Percentiles rank a stretch among this genome's conserved stretches.
phyloP scores from a whole-genome alignment of 2,888 invertebrate genomes.

The Dendrolimus houi region DNA sequence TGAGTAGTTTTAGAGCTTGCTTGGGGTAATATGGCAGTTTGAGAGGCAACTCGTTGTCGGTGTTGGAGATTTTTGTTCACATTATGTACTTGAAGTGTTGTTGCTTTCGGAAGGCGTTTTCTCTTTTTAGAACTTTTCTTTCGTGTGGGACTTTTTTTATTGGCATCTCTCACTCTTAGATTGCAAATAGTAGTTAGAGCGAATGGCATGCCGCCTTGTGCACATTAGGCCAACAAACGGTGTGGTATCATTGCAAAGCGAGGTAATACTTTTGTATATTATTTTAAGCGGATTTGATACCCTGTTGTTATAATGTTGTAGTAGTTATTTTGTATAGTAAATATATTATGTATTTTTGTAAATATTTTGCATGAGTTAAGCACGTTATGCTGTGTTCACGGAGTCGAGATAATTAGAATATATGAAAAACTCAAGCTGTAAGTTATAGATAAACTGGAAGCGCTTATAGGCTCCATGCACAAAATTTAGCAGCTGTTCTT shows the following conservation, averaged over 20 bases:
- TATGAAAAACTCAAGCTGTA: too few relatives aligned
- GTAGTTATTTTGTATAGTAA: too few relatives aligned
- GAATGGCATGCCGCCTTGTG: not conserved
- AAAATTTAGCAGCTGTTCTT: too few relatives aligned
- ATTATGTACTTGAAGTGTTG: not conserved
- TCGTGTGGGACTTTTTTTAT: not conserved
- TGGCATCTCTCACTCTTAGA: not conserved
- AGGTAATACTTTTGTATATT: not conserved
- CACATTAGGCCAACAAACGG: not conserved
- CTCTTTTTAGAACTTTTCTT: not conserved
- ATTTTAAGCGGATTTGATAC: too few relatives aligned
- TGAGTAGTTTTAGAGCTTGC: slow-evolving; percentile 60
- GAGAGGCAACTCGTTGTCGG: slow-evolving; percentile 38
- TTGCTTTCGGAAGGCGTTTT: not conserved
- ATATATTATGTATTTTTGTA: too few relatives aligned
- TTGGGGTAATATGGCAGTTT: slow-evolving; percentile 50
- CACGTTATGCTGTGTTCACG: too few relatives aligned
- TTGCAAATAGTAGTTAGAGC: not conserved
- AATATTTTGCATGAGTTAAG: too few relatives aligned
- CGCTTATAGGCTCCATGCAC: too few relatives aligned
- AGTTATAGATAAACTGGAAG: too few relatives aligned
- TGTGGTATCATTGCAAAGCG: not conserved
- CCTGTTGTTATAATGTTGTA: too few relatives aligned
- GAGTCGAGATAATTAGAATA: too few relatives aligned
- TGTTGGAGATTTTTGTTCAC: slow-evolving; percentile 34